Percentiles rank a stretch among this genome's conserved stretches.
These are phyloP conservation scores for Eulemur macaco DNA, from an alignment of 2,113 vertebrate genomes.

Conservation along the genomic window DNA sequence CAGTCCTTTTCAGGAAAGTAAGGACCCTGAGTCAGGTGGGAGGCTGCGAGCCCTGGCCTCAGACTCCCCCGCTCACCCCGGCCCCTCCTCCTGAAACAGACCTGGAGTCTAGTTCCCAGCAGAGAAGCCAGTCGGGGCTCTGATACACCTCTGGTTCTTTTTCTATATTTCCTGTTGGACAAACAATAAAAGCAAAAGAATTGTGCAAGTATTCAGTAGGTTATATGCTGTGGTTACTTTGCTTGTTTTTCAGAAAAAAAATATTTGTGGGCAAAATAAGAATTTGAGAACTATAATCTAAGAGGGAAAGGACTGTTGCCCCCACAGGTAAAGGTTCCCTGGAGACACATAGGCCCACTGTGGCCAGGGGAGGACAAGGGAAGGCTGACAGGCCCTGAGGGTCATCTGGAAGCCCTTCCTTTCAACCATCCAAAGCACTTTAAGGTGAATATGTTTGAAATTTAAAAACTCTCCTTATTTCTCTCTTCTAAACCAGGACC, in stretches of 20 bases:
- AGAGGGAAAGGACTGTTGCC: neutral
- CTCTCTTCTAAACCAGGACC: neutral
- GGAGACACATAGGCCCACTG: neutral
- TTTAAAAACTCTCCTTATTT: neutral
- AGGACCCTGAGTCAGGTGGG: neutral
- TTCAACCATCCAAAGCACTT: neutral
- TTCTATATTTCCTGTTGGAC: neutral
- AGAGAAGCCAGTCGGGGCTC: accelerated
- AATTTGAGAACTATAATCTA: neutral
- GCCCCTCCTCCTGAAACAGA: neutral
- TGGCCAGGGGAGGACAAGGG: neutral
- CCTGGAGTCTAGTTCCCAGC: neutral
- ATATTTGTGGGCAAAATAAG: slow-evolving; percentile 9
- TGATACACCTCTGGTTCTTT: neutral
- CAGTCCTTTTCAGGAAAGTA: neutral
- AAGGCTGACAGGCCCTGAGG: no score
- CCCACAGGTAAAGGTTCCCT: neutral
- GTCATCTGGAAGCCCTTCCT: no score
- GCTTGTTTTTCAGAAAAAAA: slow-evolving; percentile 49
- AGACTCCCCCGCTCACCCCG: accelerated
- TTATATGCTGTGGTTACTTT: neutral
- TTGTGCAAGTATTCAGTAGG: neutral
- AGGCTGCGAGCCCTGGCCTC: neutral
- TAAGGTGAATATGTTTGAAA: accelerated
- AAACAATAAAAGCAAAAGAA: neutral